Evolutionary conservation across 2,113 vertebrate species (phyloP).

Genomic region (Rhinolophus ferrumequinum): DNA sequence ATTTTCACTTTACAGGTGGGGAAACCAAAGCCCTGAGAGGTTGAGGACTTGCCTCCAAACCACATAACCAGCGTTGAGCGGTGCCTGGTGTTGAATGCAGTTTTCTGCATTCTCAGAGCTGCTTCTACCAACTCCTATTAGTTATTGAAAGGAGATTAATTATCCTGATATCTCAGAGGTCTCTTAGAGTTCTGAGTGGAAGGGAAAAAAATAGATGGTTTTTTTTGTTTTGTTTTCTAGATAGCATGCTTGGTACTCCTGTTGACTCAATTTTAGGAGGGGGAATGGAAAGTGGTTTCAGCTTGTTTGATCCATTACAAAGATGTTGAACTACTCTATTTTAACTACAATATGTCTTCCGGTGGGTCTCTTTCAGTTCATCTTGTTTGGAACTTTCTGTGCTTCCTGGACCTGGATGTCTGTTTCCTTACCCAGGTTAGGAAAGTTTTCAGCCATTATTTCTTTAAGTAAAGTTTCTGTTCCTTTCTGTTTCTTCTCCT

Average conservation of each 20-base stretch:
- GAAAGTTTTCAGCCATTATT: background rate
- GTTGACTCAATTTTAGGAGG: background rate
- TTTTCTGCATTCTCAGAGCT: background rate
- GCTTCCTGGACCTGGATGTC: background rate
- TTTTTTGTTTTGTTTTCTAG: background rate
- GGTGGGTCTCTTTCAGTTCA: background rate
- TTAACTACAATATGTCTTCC: rapidly evolving
- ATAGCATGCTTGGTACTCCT: background rate
- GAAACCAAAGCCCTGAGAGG: background rate
- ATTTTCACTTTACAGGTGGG: background rate
- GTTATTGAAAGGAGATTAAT: slow-evolving; percentile 54
- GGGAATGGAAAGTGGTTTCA: background rate
- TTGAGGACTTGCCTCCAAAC: background rate
- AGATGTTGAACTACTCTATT: background rate
- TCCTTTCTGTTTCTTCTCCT: background rate
- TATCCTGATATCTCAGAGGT: background rate
- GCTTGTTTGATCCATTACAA: background rate
- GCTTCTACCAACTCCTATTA: background rate
- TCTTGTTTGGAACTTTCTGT: background rate
- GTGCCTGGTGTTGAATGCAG: background rate
- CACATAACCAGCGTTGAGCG: rapidly evolving
- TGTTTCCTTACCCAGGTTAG: background rate
- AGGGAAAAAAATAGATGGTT: slow-evolving; percentile 23
- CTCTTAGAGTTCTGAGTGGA: background rate
- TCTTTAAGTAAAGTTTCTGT: background rate